Evolutionary conservation across 2,113 vertebrate species (phyloP).

Genomic region (Sorex fumeus): DNA sequence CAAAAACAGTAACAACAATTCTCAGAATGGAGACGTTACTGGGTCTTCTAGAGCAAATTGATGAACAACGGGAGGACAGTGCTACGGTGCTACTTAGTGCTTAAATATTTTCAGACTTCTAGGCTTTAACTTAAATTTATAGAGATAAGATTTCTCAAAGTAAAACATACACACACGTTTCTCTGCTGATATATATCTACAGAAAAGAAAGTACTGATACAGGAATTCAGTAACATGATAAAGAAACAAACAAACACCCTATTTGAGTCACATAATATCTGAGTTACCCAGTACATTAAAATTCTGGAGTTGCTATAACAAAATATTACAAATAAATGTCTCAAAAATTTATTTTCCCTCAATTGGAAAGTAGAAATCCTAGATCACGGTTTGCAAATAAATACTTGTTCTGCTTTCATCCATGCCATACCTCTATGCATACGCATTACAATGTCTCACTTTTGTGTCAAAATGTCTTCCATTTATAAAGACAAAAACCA

Average conservation of each 20-base stretch:
- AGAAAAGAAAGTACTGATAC: not conserved
- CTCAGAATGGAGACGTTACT: too few species aligned
- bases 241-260: not conserved
- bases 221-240: not conserved
- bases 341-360: not conserved
- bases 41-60: too few species aligned
- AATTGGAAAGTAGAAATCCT: too few species aligned
- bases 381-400: too few species aligned
- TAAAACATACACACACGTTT: not conserved
- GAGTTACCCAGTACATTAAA: not conserved
- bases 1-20: too few species aligned
- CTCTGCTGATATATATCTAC: not conserved
- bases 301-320: not conserved
- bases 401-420: too few species aligned
- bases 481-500: not conserved
- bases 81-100: too few species aligned
- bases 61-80: too few species aligned
- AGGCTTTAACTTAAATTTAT: not conserved
- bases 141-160: not conserved
- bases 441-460: not conserved
- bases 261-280: too few species aligned
- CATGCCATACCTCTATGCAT: not conserved
- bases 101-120: not conserved
- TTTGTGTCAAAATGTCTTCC: not conserved
- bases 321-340: not conserved